Percentiles rank a stretch among this genome's conserved stretches.
phyloP scores from a whole-genome alignment of 2,113 vertebrate genomes.

The Petrocephalus microphthalmus region DNA sequence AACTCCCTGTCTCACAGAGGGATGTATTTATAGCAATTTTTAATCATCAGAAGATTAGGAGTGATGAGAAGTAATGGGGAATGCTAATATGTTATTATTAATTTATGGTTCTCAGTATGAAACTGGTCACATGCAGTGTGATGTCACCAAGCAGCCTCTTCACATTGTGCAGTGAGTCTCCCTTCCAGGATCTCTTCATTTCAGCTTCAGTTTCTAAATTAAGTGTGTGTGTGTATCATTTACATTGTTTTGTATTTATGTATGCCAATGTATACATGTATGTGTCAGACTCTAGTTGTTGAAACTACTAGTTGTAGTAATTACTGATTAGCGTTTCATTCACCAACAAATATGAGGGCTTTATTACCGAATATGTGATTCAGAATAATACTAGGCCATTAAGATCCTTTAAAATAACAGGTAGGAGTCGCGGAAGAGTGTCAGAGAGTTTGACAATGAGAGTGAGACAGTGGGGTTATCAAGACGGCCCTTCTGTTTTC shows the following conservation, averaged over 20 bases:
- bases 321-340: neutral
- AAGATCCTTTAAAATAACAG: neutral
- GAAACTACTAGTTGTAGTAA: neutral
- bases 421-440: neutral
- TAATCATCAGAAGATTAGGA: neutral
- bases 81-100: neutral
- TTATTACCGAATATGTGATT: neutral
- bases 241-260: no score
- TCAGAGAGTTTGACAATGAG: neutral
- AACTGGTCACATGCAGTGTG: neutral
- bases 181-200: no score
- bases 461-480: neutral
- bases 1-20: neutral
- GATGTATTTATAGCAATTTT: constrained; percentile 12
- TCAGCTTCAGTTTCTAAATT: no score
- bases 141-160: neutral
- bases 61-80: neutral
- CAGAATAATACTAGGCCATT: neutral
- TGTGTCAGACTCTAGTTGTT: neutral
- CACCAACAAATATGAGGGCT: neutral
- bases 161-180: neutral
- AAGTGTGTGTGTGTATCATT: no score
- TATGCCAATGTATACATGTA: no score
- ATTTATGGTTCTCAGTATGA: neutral
- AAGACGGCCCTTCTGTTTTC: neutral